Base-by-base conservation (phyloP, 2,797 vertebrate genomes). In the Natrix natrix region DNA sequence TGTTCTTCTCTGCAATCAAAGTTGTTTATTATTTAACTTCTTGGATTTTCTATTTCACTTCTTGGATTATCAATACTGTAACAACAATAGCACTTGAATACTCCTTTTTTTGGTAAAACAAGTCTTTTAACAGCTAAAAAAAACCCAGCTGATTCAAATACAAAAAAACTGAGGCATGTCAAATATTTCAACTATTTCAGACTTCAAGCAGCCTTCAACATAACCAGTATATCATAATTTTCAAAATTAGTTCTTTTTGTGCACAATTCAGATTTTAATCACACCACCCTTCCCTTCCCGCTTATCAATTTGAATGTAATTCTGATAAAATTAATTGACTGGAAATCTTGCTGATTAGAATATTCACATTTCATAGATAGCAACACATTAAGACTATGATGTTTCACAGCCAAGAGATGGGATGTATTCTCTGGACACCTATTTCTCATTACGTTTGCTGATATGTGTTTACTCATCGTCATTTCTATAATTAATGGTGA, bases 401-500 rank as follows among this genome's bases (percentile, higher is more conserved):
- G 1, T 7, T 32, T 61, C 48, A 1, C 22, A 16, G 4, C 28
- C 55, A 55, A 32, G n/a, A 55, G 13, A 74, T 83, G 3, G 7
- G 61, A 5, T 86, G 55, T 4, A n/a, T 10, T 13, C n/a, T 32
- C 20, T 0, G 74, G 48, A 83, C 20, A 24, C 74, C 74, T 48
- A 86, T 74, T 0, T 66, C 89, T 37, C 43, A 0, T 1, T 32
- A n/a, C 3, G 32, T 87, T 69, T 61, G 8, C 3, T 57, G 92
- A 88, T 61, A 86, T 0, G 10, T 28, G 93, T 0, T 60, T 69
- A 43, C 3, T 83, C 37, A 54, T 86, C 1, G 55, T 93, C 83
- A 13, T 16, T 12, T 0, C 0, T 0, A 86, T 60, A 14, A 93
- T 96, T 91, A 96, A 95, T 90, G 91, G n/a, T 37, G 5, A 89